Conservation (phyloP, 2,888 invertebrate species). For the Coronaproctus castanopsis region DNA sequence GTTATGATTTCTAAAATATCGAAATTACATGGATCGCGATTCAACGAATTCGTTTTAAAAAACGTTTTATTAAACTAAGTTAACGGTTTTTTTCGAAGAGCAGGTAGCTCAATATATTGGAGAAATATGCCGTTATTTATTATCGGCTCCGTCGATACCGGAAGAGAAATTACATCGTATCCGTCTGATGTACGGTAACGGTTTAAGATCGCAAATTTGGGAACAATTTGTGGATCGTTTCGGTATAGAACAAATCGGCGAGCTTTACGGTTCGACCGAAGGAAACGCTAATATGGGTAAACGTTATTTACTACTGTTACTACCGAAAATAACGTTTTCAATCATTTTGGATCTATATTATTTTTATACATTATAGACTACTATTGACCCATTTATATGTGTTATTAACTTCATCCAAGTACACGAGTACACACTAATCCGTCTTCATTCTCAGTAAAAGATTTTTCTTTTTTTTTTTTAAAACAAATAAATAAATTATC, state of each 20-base stretch:
- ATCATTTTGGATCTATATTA: neutral
- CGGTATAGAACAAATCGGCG: conserved; percentile 58
- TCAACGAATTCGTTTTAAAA: too few relatives aligned
- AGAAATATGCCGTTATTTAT: conserved; percentile 67
- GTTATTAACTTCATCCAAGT: too few relatives aligned
- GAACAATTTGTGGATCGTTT: conserved; percentile 60
- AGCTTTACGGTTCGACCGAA: conserved; percentile 48
- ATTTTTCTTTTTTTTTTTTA: too few relatives aligned
- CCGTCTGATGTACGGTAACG: conserved; percentile 82
- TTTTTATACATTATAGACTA: neutral
- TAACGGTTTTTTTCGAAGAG: too few relatives aligned
- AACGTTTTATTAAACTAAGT: too few relatives aligned
- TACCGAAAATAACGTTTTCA: neutral
- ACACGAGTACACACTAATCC: too few relatives aligned
- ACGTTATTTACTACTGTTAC: neutral
- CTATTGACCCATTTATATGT: too few relatives aligned
- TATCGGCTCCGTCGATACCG: conserved; percentile 43
- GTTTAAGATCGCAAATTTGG: conserved; percentile 86
- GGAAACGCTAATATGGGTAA: conserved; percentile 41
- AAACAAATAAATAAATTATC: too few relatives aligned
- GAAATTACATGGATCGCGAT: too few relatives aligned
- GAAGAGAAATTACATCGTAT: conserved; percentile 46
- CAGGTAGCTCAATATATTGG: conserved; percentile 78
- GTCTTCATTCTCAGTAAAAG: too few relatives aligned
- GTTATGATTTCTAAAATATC: too few relatives aligned